These are phyloP conservation scores for Chelonia mydas DNA, from an alignment of 2,797 vertebrate genomes.

Conservation along the genomic window DNA sequence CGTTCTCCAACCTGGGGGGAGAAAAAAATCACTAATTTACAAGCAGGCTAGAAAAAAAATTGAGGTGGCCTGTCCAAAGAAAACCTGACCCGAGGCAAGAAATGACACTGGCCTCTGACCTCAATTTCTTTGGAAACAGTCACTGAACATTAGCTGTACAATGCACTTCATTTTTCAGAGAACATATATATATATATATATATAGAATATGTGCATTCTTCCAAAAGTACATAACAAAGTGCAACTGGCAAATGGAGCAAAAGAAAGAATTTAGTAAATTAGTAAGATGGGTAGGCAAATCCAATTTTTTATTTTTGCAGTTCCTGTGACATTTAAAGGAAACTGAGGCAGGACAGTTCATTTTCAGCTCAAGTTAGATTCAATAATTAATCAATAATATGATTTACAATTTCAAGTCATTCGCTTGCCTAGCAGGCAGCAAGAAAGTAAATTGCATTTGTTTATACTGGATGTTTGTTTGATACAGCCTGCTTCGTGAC, in stretches of 20 bases:
- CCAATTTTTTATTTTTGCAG: slow-evolving; percentile 24
- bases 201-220: neutral
- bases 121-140: neutral
- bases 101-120: neutral
- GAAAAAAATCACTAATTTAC: slow-evolving; percentile 74
- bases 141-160: slow-evolving; percentile 11
- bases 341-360: neutral
- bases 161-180: neutral
- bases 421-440: neutral
- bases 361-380: slow-evolving; percentile 8
- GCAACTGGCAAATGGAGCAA: neutral
- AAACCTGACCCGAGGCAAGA: neutral
- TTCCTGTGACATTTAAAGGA: neutral
- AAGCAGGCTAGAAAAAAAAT: slow-evolving; percentile 30
- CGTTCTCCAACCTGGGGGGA: slow-evolving; percentile 90
- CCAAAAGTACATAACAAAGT: neutral
- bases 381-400: neutral
- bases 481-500: neutral
- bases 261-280: slow-evolving; percentile 23
- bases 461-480: neutral
- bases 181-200: neutral
- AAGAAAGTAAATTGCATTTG: neutral
- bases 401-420: slow-evolving; percentile 27
- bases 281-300: slow-evolving; percentile 12
- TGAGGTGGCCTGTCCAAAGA: neutral